Conservation (phyloP, 2,797 vertebrate species). For the Neosalanx taihuensis region DNA sequence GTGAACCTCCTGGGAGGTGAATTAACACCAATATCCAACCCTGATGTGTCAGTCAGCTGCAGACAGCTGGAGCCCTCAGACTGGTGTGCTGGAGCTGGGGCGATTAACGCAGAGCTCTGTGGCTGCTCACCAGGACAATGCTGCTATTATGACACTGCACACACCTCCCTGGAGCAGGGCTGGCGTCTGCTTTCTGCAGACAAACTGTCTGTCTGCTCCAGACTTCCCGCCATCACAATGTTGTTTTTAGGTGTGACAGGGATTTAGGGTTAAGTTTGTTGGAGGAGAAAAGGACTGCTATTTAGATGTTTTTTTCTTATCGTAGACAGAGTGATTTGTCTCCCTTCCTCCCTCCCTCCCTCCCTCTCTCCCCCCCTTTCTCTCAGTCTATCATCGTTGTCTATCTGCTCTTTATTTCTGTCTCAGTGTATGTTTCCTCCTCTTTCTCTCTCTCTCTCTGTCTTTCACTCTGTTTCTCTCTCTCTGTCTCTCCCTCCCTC, state of each 20-base stretch:
- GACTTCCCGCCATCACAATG: too few relatives aligned
- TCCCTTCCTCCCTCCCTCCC: too few relatives aligned
- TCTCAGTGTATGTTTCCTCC: not conserved
- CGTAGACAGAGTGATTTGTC: too few relatives aligned
- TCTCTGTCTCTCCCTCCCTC: not conserved
- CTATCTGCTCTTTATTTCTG: too few relatives aligned
- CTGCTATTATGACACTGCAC: not conserved
- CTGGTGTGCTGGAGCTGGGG: not conserved
- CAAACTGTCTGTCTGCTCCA: not conserved
- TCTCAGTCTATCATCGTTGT: too few relatives aligned
- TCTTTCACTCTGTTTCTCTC: not conserved
- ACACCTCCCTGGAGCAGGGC: not conserved
- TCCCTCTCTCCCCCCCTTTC: too few relatives aligned
- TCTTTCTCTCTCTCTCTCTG: slow-evolving; percentile 1
- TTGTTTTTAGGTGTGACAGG: too few relatives aligned
- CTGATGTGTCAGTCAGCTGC: not conserved
- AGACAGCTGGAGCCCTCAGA: not conserved
- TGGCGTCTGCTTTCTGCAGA: not conserved
- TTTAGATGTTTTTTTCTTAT: too few relatives aligned
- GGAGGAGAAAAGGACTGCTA: too few relatives aligned
- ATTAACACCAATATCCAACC: not conserved
- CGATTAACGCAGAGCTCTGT: not conserved
- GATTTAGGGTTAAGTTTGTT: too few relatives aligned
- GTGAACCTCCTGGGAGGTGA: not conserved
- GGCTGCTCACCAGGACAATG: not conserved